Evolutionary conservation across 1,140 invertebrate species (phyloP).

Genomic region (Thaumetopoea pityocampa): DNA sequence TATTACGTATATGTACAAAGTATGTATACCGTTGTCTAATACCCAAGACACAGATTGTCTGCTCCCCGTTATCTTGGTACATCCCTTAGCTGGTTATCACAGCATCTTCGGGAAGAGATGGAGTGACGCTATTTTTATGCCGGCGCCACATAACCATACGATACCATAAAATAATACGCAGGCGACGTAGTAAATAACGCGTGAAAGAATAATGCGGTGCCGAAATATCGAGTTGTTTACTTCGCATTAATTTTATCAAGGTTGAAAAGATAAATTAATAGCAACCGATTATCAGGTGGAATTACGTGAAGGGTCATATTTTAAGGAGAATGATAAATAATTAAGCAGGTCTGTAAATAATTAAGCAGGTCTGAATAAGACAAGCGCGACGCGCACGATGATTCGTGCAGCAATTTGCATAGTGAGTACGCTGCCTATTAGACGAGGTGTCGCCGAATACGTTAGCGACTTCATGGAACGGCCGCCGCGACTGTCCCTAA

Average conservation of each 20-base stretch:
- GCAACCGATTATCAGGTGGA: constrained; percentile 16
- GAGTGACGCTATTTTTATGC: too few species aligned
- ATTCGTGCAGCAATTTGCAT: constrained; percentile 32
- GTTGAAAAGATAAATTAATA: constrained; percentile 16
- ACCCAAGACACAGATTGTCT: too few species aligned
- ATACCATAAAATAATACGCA: background rate
- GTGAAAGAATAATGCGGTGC: constrained; percentile 1
- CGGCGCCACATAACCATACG: too few species aligned
- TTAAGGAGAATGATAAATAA: constrained; percentile 5
- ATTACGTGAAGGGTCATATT: constrained; percentile 16
- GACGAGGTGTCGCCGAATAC: constrained; percentile 36
- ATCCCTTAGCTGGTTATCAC: too few species aligned
- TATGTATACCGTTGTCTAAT: too few species aligned
- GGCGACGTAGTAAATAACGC: background rate
- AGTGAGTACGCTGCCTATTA: constrained; percentile 34
- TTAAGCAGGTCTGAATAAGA: background rate
- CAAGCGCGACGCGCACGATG: background rate
- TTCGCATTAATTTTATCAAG: constrained; percentile 1
- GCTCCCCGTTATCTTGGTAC: too few species aligned
- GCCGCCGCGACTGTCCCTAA: constrained; percentile 11
- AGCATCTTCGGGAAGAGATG: too few species aligned
- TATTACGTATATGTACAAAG: too few species aligned
- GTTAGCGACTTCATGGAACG: constrained; percentile 41
- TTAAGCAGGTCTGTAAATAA: constrained; percentile 6
- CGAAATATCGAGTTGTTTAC: constrained; percentile 1